Conservation (phyloP, 2,797 vertebrate species). For the Ceyx erithaca region DNA sequence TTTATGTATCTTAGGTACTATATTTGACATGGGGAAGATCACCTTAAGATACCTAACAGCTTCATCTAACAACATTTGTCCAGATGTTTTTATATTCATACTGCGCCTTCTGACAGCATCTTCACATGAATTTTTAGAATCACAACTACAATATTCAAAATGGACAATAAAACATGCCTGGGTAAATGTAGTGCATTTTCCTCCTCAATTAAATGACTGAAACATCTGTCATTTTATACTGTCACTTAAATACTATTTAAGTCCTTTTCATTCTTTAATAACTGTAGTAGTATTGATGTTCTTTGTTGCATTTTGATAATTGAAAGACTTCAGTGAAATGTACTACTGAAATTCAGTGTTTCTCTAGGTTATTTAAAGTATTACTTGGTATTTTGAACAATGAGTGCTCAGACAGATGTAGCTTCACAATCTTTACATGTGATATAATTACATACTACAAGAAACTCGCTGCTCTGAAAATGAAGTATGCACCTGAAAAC, state of each 20-base stretch:
- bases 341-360: not conserved
- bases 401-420: not conserved
- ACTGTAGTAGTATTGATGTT: not conserved
- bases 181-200: not conserved
- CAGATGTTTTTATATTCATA: not conserved
- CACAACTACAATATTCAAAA: conserved; percentile 6
- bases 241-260: not conserved
- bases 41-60: not conserved
- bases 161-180: not conserved
- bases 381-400: not conserved
- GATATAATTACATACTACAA: not conserved
- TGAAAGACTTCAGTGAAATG: not conserved
- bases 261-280: not conserved
- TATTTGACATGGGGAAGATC: not conserved
- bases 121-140: conserved; percentile 34
- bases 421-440: not conserved
- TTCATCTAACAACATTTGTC: not conserved
- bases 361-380: conserved; percentile 7
- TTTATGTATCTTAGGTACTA: not conserved
- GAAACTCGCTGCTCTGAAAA: not conserved
- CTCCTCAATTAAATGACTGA: not conserved
- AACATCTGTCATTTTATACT: not conserved
- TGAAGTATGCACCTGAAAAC: conserved; percentile 5
- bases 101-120: not conserved
- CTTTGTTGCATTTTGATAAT: not conserved